Evolutionary conservation across 1,140 invertebrate species (phyloP).

Genomic region (Aricia agestis): DNA sequence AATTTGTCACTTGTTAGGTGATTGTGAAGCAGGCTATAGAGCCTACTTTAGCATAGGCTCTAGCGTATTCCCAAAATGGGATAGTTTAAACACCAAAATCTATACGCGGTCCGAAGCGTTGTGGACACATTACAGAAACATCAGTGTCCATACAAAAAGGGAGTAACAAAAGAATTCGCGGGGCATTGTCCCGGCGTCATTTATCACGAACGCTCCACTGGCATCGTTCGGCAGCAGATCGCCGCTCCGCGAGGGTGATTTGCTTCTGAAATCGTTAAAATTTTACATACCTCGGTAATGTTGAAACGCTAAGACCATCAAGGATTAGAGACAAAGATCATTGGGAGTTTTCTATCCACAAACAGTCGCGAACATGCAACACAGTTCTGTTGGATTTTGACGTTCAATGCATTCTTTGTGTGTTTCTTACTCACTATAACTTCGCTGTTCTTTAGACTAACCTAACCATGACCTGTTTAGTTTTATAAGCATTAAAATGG

Average conservation of each 20-base stretch:
- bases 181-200: slow-evolving; percentile 61
- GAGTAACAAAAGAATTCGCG: slow-evolving; percentile 61
- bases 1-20: no score
- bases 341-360: no score
- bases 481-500: no score
- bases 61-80: not conserved
- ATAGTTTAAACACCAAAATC: not conserved
- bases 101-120: slow-evolving; percentile 23
- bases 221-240: slow-evolving; percentile 59
- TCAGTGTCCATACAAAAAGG: slow-evolving; percentile 57
- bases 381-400: no score
- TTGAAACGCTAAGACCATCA: not conserved
- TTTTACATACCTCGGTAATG: slow-evolving; percentile 36
- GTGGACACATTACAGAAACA: slow-evolving; percentile 45
- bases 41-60: no score
- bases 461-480: no score
- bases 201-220: slow-evolving; percentile 65
- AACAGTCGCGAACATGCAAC: no score
- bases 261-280: slow-evolving; percentile 47
- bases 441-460: no score
- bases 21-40: no score
- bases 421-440: no score
- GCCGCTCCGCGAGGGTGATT: slow-evolving; percentile 47
- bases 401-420: no score
- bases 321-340: no score